Evolutionary conservation across 2,797 vertebrate species (phyloP), one percentile per base, ranked within the genome.

Genomic region (Ctenopoma multispine): DNA sequence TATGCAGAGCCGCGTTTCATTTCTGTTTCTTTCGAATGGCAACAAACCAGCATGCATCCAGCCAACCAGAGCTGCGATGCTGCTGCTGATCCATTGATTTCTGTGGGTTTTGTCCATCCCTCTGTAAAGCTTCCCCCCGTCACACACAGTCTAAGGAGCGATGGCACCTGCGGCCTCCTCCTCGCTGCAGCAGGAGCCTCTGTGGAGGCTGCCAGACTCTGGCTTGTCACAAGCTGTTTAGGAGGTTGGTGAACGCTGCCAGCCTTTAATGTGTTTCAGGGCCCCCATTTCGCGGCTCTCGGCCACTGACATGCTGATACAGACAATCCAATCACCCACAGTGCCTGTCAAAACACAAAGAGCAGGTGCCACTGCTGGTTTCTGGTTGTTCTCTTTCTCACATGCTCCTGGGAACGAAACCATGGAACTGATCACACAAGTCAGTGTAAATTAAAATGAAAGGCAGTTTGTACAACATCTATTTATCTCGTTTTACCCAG

Each of bases 181-280:
- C 68, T 70, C 49, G 15, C 71, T 61, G 77, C 75, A 41, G 78
- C 77, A 18, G 57, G 43, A 79, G 63, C 77, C 60, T 82, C 80
- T 1, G 3, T 23, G 65, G 77, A 68, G 71, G 72, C 79, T 18
- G 69, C 31, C 36, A 74, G 87, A 84, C 82, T 85, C 63, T 59
- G 13, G 85, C 80, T 89, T 90, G 91, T 92, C 92, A 92, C 85
- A 85, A 90, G 59, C 83, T 84, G 85, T 91, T 90, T 89, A 87
- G 84, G 76, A 77, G 61, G 75, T 31, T 29, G 20, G 69, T 17
- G 62, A 56, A 21, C 14, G 72, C 76, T 69, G 72, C 61, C 73
- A 34, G 71, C 70, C 84, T 77, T 79, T 91, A 92, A 91, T 93
- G 87, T 87, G 88, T 88, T 85, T 69, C 85, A 72, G 84, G 85